Conservation (phyloP, 2,113 vertebrate genomes). For the Dasyornis broadbenti region DNA sequence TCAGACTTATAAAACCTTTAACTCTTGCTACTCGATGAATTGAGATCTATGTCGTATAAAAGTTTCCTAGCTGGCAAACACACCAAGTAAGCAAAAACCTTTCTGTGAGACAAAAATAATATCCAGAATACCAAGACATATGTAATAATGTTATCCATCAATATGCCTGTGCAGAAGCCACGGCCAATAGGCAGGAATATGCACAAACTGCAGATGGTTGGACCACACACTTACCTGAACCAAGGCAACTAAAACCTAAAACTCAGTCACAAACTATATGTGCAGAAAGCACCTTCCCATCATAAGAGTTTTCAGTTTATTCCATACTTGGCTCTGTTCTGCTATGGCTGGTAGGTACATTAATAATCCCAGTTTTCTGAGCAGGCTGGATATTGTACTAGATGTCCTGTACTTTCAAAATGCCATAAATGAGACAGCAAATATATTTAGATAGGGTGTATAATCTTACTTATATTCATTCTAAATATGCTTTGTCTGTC, state of each 20-base stretch:
- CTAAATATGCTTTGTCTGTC: neutral
- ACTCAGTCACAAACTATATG: neutral
- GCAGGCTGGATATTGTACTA: neutral
- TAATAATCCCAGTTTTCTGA: neutral
- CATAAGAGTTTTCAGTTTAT: neutral
- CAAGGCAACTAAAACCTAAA: neutral
- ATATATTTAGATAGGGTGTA: neutral
- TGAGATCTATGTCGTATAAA: neutral
- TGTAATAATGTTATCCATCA: neutral
- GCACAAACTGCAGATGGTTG: neutral
- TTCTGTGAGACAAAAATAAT: neutral
- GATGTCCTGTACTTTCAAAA: constrained; percentile 11
- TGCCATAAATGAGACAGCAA: neutral
- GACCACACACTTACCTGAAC: neutral
- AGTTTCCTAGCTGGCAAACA: neutral
- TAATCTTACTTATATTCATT: neutral
- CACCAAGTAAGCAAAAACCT: neutral
- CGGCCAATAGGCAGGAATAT: neutral
- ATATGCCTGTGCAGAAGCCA: neutral
- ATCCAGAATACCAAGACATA: neutral
- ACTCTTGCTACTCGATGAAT: neutral
- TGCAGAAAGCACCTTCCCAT: neutral
- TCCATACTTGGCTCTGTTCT: neutral
- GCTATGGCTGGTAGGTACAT: neutral
- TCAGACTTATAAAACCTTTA: neutral